Evolutionary conservation across 2,797 vertebrate species (phyloP).

Genomic region (Myoxocephalus aenaeus): DNA sequence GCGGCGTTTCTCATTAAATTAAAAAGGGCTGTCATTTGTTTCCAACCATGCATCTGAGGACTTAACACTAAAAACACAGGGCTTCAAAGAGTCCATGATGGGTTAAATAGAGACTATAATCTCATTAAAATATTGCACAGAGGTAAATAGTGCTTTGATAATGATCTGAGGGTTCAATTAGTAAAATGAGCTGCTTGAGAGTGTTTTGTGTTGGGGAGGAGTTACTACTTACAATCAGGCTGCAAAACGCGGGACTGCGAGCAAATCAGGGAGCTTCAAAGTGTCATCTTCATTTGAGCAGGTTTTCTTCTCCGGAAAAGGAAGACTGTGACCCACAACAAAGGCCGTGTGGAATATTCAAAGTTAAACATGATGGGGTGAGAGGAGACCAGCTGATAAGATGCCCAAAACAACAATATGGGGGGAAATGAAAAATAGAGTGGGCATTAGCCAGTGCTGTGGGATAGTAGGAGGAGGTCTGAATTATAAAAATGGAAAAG

Average conservation of each 20-base stretch:
- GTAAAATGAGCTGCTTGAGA: slow-evolving; percentile 90
- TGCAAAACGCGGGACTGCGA: slow-evolving; percentile 81
- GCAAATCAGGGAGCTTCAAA: slow-evolving; percentile 83
- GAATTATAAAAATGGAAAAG: neutral
- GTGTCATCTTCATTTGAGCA: slow-evolving; percentile 74
- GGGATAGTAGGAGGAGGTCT: neutral
- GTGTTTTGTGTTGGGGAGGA: slow-evolving; percentile 82
- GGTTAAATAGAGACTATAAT: slow-evolving; percentile 99
- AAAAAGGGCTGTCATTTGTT: slow-evolving; percentile 94
- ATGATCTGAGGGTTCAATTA: slow-evolving; percentile 96
- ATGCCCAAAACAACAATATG: slow-evolving; percentile 7
- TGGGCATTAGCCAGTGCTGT: neutral
- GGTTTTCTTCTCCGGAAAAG: slow-evolving; percentile 41
- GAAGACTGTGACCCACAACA: slow-evolving; percentile 2
- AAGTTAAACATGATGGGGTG: slow-evolving; percentile 37
- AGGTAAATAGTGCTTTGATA: slow-evolving; percentile 99
- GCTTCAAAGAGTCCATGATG: slow-evolving; percentile 98
- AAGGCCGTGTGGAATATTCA: slow-evolving; percentile 36
- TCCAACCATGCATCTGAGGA: slow-evolving; percentile 92
- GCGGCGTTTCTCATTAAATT: slow-evolving; percentile 96
- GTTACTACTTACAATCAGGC: slow-evolving; percentile 85
- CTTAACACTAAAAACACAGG: slow-evolving; percentile 93
- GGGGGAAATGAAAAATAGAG: neutral
- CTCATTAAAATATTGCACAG: slow-evolving; percentile 99
- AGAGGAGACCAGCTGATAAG: slow-evolving; percentile 14